Conservation (phyloP, 2,113 vertebrate species). For the Tachuris rubrigastra region DNA sequence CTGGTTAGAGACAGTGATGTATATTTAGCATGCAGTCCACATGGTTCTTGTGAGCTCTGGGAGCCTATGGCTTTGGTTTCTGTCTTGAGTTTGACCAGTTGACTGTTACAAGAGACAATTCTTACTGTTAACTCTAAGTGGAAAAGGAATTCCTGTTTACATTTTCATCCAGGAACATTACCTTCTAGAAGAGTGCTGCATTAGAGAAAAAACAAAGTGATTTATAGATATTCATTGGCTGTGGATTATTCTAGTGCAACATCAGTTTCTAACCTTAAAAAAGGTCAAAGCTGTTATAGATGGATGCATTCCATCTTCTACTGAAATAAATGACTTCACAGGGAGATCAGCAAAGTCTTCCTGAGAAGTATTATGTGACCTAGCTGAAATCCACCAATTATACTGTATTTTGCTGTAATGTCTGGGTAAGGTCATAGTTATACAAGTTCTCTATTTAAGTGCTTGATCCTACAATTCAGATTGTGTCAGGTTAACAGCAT, state of each 20-base stretch:
- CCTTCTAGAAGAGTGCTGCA: background rate
- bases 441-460: background rate
- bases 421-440: background rate
- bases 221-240: background rate
- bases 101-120: background rate
- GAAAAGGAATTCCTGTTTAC: background rate
- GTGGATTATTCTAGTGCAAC: background rate
- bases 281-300: background rate
- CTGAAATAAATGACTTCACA: slow-evolving; percentile 1
- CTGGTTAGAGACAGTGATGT: background rate
- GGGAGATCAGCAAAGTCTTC: background rate
- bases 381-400: background rate
- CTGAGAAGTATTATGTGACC: background rate
- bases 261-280: background rate
- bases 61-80: background rate
- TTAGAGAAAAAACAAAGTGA: background rate
- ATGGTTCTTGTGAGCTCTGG: background rate
- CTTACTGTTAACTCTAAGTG: background rate
- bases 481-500: background rate
- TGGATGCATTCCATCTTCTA: background rate
- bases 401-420: background rate
- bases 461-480: background rate
- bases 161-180: background rate
- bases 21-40: background rate
- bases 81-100: background rate